Evolutionary conservation across 2,113 vertebrate genomes (phyloP).

Genomic region (Leptobrachium ailaonicum): DNA sequence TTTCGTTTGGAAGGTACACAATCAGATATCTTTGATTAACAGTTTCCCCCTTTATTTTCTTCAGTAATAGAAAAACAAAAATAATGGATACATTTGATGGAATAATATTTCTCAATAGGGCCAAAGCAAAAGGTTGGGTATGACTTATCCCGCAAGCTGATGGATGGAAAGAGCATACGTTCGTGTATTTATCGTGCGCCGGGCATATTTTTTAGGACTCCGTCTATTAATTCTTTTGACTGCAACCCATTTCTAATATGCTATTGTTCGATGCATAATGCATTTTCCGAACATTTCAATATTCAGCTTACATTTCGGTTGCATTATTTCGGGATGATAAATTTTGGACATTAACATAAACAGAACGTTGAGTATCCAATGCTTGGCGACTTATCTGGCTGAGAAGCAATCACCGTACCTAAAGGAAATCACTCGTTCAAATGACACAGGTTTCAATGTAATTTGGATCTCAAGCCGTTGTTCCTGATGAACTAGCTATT

Average conservation of each 20-base stretch:
- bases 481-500: slow-evolving; percentile 2
- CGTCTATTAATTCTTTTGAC: background rate
- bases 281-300: slow-evolving; percentile 1
- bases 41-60: background rate
- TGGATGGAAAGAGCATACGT: background rate
- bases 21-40: background rate
- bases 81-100: background rate
- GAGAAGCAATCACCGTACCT: background rate
- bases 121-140: background rate
- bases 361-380: background rate
- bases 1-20: background rate
- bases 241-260: background rate
- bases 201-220: background rate
- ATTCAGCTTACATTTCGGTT: background rate
- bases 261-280: background rate
- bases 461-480: background rate
- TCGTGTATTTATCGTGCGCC: background rate
- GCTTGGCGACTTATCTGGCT: background rate
- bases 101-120: background rate
- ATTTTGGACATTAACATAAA: background rate
- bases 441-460: slow-evolving; percentile 2
- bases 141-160: background rate
- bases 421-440: background rate
- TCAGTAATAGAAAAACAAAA: background rate
- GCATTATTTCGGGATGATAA: background rate